These are phyloP conservation scores for Planococcus citri DNA, from an alignment of 1,140 invertebrate genomes.

Conservation along the genomic window DNA sequence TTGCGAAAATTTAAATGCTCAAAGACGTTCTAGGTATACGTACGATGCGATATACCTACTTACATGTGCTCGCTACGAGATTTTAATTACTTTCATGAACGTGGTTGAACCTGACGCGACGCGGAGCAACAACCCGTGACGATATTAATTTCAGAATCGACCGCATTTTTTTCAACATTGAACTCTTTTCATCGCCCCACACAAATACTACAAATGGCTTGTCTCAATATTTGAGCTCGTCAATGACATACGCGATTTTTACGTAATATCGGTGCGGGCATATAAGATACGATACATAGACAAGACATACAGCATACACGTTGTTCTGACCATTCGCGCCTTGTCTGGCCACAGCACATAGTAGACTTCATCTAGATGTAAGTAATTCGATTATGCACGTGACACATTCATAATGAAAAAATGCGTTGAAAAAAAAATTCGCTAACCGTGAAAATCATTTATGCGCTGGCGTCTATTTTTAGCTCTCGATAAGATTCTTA, in stretches of 20 bases:
- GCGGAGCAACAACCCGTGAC: not conserved
- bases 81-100: not conserved
- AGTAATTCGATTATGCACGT: not conserved
- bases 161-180: constrained; percentile 2
- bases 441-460: constrained; percentile 5
- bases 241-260: constrained; percentile 2
- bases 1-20: too few relatives aligned
- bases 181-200: not conserved
- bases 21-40: too few relatives aligned
- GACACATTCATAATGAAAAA: not conserved
- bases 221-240: not conserved
- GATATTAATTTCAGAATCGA: not conserved
- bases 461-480: constrained; percentile 6
- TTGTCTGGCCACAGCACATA: not conserved
- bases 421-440: not conserved
- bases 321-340: too few relatives aligned
- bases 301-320: too few relatives aligned
- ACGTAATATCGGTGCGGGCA: not conserved
- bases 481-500: not conserved
- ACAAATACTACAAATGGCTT: not conserved
- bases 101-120: too few relatives aligned
- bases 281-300: too few relatives aligned
- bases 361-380: too few relatives aligned
- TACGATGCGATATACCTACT: too few relatives aligned
- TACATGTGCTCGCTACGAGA: not conserved